Percentiles rank a stretch among this genome's conserved stretches.
Evolutionary conservation across 2,797 vertebrate genomes (phyloP).

Genomic region (Philypnodon macrostomus): DNA sequence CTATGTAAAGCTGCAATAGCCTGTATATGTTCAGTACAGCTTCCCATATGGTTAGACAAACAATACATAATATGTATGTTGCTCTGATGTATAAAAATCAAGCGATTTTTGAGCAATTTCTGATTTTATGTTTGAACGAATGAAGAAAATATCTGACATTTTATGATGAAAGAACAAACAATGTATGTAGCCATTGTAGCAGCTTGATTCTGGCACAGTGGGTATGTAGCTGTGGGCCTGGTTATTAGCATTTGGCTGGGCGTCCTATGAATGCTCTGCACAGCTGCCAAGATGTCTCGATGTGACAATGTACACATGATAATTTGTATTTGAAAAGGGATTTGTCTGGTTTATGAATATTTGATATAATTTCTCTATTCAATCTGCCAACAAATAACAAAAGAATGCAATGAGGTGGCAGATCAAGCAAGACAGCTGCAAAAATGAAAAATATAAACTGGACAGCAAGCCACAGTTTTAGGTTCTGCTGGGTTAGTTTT

Average conservation of each 20-base stretch:
- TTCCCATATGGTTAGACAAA: too few relatives aligned
- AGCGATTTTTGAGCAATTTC: too few relatives aligned
- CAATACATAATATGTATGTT: too few relatives aligned
- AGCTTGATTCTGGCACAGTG: not conserved
- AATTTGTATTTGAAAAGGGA: not conserved
- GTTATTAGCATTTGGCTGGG: conserved; percentile 7
- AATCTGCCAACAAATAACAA: not conserved
- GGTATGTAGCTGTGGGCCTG: not conserved
- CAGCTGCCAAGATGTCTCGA: conserved; percentile 3
- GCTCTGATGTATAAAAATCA: too few relatives aligned
- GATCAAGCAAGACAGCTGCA: too few relatives aligned
- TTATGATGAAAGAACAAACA: too few relatives aligned
- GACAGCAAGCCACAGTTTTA: too few relatives aligned
- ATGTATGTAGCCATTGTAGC: not conserved
- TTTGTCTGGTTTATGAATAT: not conserved
- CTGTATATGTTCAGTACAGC: too few relatives aligned
- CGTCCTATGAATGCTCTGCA: not conserved
- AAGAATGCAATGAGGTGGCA: not conserved
- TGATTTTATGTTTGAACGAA: not conserved
- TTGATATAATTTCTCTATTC: not conserved
- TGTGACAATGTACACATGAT: not conserved
- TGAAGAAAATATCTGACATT: too few relatives aligned
- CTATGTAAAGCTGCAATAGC: too few relatives aligned
- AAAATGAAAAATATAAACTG: too few relatives aligned
- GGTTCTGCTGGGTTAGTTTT: too few relatives aligned